Evolutionary conservation across 2,888 invertebrate species (phyloP).

Genomic region (Xanthorhoe designata): DNA sequence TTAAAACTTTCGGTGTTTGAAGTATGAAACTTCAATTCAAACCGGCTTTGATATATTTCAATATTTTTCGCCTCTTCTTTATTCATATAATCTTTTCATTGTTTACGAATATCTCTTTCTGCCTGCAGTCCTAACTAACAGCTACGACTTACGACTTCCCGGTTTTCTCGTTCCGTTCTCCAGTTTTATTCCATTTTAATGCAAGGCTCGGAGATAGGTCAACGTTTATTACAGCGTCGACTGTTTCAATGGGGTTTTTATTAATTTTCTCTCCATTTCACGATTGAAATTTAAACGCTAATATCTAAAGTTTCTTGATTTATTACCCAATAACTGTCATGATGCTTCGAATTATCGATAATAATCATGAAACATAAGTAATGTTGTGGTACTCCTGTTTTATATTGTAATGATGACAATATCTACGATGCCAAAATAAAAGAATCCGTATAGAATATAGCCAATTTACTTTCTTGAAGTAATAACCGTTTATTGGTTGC

Average conservation of each 20-base stretch:
- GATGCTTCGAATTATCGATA: not conserved
- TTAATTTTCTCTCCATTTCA: constrained; percentile 1
- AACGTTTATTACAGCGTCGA: not conserved
- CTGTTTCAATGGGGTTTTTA: not conserved
- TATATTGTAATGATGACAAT: not conserved
- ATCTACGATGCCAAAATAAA: not conserved
- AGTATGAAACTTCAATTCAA: not conserved
- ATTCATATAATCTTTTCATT: not conserved
- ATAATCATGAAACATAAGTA: not conserved
- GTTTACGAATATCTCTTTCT: not conserved
- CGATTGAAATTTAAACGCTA: not conserved
- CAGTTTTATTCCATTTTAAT: constrained; percentile 1
- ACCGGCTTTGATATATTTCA: not conserved
- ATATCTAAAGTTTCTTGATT: not conserved
- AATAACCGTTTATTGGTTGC: constrained; percentile 6
- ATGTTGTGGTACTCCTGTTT: not conserved
- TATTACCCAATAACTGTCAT: not conserved
- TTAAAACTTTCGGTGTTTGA: not conserved
- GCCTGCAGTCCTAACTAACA: not conserved
- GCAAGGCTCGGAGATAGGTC: not conserved
- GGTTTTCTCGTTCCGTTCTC: not conserved
- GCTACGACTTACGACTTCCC: not conserved
- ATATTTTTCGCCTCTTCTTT: not conserved
- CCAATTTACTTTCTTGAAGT: not conserved
- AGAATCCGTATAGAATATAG: not conserved